Evolutionary conservation across 2,888 invertebrate genomes (phyloP).

Genomic region (Eupithecia tripunctaria): DNA sequence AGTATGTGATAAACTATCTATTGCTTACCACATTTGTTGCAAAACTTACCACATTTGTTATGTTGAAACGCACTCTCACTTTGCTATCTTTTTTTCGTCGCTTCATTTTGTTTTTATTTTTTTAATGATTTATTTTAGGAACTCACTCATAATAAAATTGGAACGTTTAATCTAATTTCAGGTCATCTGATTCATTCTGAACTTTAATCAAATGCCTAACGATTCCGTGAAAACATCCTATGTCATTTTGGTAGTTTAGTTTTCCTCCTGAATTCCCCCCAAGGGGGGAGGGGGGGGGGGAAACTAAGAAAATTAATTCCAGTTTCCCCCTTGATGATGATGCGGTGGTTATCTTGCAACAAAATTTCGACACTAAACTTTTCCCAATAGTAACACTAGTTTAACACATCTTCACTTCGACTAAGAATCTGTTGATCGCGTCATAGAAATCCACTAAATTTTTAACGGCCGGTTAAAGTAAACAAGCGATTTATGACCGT

Average conservation of each 20-base stretch:
- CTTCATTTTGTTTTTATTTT: constrained; percentile 61
- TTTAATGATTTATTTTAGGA: constrained; percentile 6
- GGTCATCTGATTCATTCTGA: not conserved
- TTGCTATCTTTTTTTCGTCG: constrained; percentile 67
- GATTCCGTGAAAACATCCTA: not conserved
- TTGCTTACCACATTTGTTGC: too few relatives aligned
- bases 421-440: constrained; percentile 20
- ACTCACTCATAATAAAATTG: not conserved
- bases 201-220: not conserved
- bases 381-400: not conserved
- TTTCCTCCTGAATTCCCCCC: too few relatives aligned
- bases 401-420: not conserved
- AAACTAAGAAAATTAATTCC: too few relatives aligned
- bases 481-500: constrained; percentile 42
- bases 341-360: not conserved
- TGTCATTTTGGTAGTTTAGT: too few relatives aligned
- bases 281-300: too few relatives aligned
- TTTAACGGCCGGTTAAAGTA: constrained; percentile 40
- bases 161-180: not conserved
- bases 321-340: too few relatives aligned
- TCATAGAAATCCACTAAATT: constrained; percentile 31
- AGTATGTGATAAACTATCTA: not conserved
- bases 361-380: not conserved
- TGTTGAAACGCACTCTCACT: constrained; percentile 70
- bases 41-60: constrained; percentile 65